Base-by-base conservation (phyloP, 1,140 invertebrate species). In the Drosophila yakuba region DNA sequence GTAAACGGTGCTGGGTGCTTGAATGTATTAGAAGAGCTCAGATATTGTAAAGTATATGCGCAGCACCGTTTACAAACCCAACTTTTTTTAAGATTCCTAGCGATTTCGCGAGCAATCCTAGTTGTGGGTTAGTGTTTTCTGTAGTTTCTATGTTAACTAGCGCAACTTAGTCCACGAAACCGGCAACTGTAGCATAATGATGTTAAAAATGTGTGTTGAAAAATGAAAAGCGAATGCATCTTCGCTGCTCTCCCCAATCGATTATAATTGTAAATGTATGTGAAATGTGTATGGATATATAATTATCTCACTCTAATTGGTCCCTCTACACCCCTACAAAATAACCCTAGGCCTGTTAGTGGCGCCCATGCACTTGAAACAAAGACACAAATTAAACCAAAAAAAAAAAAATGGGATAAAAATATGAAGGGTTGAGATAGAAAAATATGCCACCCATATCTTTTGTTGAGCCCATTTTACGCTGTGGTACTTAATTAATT, bases 401-500 rank as follows among this genome's bases (percentile, higher is more conserved):
- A 72, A 78, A 68, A 72, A 72, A 68, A 38, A 44, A 58, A 54
- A 36, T 59, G 52, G 35, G n/a, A 67, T 43, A 44, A 10, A 64
- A 51, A 51, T 51, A 48, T 35, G 12, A 59, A 56, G 28, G 43
- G 41, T 44, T 20, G 28, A 28, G 32, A 56, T 45, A 69, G 20
- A 44, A 69, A 47, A 56, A 68, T 74, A 80, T 74, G 81, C 59
- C 74, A 78, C 62, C 32, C 36, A 72, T 72, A 83, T 88, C 66
- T 79, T 88, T 80, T 79, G 76, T 82, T 88, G 63, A 62, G 60
- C 64, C 72, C 79, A 77, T 57, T 73, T 43, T 80, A 79, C 78
- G 80, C 76, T 88, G 84, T 88, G 83, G 83, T 88, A 88, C 83
- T 88, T 88, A 88, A 83, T 76, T 66, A 74, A 88, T 71, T 69